Evolutionary conservation across 1,140 invertebrate species (phyloP).

Genomic region (Conus ventricosus): DNA sequence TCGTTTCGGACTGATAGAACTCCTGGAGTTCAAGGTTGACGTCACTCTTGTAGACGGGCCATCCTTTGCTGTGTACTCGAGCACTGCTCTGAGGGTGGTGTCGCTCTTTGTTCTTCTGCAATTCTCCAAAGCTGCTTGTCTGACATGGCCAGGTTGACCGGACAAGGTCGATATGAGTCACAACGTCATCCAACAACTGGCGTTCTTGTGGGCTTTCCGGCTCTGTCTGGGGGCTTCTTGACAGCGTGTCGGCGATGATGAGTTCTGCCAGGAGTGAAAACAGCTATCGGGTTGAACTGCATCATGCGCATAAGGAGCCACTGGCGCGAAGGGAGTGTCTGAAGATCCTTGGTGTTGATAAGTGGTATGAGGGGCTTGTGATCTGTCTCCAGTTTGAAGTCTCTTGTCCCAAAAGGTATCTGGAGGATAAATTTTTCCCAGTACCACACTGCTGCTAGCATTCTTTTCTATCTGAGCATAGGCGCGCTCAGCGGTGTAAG

Average conservation of each 20-base stretch:
- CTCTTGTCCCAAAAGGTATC: not conserved
- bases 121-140: no score
- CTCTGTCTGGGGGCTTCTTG: not conserved
- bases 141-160: no score
- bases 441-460: not conserved
- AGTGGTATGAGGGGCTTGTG: not conserved
- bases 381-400: not conserved
- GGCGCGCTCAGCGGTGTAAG: not conserved
- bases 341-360: not conserved
- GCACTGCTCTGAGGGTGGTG: not conserved
- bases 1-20: not conserved
- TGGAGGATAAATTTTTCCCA: slow-evolving; percentile 4
- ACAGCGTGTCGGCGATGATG: not conserved
- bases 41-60: not conserved
- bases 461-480: not conserved
- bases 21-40: not conserved
- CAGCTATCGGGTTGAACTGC: not conserved
- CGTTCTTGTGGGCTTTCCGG: no score
- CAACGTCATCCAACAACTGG: no score
- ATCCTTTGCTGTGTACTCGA: not conserved
- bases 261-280: not conserved
- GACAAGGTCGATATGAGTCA: no score
- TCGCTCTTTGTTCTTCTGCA: not conserved
- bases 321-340: not conserved
- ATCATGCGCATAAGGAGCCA: not conserved